Evolutionary conservation across 2,888 invertebrate genomes (phyloP), one percentile per base, ranked within the genome.

Genomic region (Andrena dorsata): DNA sequence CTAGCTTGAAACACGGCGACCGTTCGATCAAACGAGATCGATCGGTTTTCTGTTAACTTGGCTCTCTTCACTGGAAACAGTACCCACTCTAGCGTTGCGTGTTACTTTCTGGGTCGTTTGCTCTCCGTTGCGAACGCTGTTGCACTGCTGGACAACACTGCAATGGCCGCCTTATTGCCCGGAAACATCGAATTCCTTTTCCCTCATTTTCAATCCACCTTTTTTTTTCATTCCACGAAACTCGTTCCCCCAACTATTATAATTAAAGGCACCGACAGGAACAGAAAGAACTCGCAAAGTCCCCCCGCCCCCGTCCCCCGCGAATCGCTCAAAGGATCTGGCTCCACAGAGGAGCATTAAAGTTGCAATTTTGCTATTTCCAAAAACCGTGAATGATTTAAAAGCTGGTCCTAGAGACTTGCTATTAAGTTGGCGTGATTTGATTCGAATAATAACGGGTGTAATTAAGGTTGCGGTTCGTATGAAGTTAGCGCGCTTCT

Each of bases 101-200:
- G 56, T 30, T 75, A 77, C 82, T 75, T 72, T 64, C 75, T 35
- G 60, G 41, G 51, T 72, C 49, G 64, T 74, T 69, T 65, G 6
- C 1, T 47, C 35, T 20, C 23, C 61, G 32, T 35, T 61, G 32
- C 53, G 10, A 49, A 16, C 47, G 51, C 53, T 56, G 20, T 72
- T 71, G 56, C 66, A 74, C 66, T 75, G 58, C 60, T 32, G 20
- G 51, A 70, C 47, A 58, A 68, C 72, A 20, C 28, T 74, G 56
- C 53, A 16, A 73, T 65, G 47, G 76, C 30, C 56, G 23, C 41
- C 76, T 76, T 80, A 80, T 61, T 58, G 69, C 20, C 68, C 53
- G 41, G 35, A 71, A 68, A 63, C 51, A 60, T 78, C 66, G 74
- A 71, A 72, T 51, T 69, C 41, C 41, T 41, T 41, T 7, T 32